A percentile compares a stretch with the other conserved stretches of the same genome.
Conservation (phyloP, 1,140 invertebrate species). For the Ips nitidus region DNA sequence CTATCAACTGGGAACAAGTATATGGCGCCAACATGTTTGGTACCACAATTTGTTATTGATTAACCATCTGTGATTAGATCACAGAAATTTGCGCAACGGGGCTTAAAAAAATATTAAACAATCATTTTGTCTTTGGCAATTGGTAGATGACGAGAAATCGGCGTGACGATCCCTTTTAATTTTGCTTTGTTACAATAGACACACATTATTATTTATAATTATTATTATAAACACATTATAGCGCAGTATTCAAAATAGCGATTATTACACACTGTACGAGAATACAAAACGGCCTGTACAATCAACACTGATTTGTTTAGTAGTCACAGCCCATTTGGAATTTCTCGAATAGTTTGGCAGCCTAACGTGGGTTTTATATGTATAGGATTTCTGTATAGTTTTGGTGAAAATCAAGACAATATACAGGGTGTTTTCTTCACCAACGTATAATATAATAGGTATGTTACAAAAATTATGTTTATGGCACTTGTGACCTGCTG, state of each 20-base stretch:
- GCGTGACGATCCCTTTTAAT: slow-evolving; percentile 32
- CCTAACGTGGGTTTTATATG: slow-evolving; percentile 1
- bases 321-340: slow-evolving; percentile 72
- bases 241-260: slow-evolving; percentile 52
- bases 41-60: not conserved
- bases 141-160: slow-evolving; percentile 32
- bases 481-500: too few relatives aligned
- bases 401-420: not conserved
- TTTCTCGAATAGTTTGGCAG: slow-evolving; percentile 54
- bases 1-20: slow-evolving; percentile 49
- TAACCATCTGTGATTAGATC: not conserved
- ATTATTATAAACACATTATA: slow-evolving; percentile 49
- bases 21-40: not conserved
- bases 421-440: too few relatives aligned
- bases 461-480: too few relatives aligned
- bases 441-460: too few relatives aligned
- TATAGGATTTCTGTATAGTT: not conserved
- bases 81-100: slow-evolving; percentile 1
- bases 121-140: slow-evolving; percentile 47
- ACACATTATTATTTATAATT: slow-evolving; percentile 44
- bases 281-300: slow-evolving; percentile 66
- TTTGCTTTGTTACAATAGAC: slow-evolving; percentile 45
- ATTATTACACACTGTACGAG: slow-evolving; percentile 52
- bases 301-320: slow-evolving; percentile 65
- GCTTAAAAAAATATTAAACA: slow-evolving; percentile 26